Percentiles rank a stretch among this genome's conserved stretches.
Conservation (phyloP, 2,888 invertebrate genomes). For the Eupithecia abbreviata region DNA sequence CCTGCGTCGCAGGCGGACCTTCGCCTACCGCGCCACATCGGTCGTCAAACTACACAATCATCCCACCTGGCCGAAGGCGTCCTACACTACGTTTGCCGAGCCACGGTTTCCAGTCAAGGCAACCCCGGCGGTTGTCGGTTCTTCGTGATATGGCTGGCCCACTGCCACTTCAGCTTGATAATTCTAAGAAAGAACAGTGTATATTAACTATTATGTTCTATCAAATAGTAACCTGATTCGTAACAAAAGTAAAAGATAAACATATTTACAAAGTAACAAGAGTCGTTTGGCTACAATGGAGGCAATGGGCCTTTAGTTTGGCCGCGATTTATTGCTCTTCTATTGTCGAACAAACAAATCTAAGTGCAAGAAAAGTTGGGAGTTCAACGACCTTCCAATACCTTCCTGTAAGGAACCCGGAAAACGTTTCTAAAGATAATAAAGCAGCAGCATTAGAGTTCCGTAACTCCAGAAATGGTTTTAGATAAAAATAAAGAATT, state of each 20-base stretch:
- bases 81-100: too few relatives aligned
- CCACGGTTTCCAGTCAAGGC: too few relatives aligned
- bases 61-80: too few relatives aligned
- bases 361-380: constrained; percentile 17
- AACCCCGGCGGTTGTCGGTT: too few relatives aligned
- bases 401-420: constrained; percentile 15
- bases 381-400: constrained; percentile 24
- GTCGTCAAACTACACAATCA: too few relatives aligned
- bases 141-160: too few relatives aligned
- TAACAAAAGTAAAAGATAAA: constrained; percentile 7
- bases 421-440: constrained; percentile 17
- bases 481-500: not conserved
- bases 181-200: not conserved
- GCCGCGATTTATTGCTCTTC: constrained; percentile 28
- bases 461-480: not conserved
- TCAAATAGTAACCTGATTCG: not conserved
- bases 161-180: too few relatives aligned
- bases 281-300: constrained; percentile 9
- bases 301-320: constrained; percentile 14
- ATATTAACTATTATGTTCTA: not conserved
- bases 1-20: too few relatives aligned
- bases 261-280: constrained; percentile 22
- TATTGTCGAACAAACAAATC: constrained; percentile 22
- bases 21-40: too few relatives aligned
- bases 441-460: constrained; percentile 9